Base-by-base conservation (phyloP, 2,113 vertebrate genomes). In the Oryzias melastigma region DNA sequence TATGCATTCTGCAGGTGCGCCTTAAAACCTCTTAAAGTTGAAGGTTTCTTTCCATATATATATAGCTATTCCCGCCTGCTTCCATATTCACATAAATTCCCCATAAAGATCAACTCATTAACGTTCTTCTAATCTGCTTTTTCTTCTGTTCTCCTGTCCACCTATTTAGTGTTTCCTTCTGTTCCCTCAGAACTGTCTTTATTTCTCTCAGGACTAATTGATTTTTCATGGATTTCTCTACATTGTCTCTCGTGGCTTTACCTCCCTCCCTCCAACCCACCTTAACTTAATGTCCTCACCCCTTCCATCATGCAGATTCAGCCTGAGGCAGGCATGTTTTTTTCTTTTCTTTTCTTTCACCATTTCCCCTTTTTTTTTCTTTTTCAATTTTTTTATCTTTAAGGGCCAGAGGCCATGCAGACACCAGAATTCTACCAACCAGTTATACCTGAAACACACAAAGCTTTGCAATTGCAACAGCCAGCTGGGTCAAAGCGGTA, bases 391-490 rank as follows among this genome's bases (percentile, higher is more conserved):
- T 58, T 57, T 16, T 16, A 5, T 68, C 69, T 73, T 71, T 24
- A 27, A 80, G 58, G 68, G 73, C 87, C 75, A 78, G 68, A 71
- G 79, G 77, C 75, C 68, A 77, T 57, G 64, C 53, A 29, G 12
- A 50, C 77, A 73, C 77, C 58, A 19, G 54, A 40, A 14, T 56
- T 0, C 43, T 17, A 15, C 52, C 62, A 55, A 44, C 50, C 57
- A 19, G 16, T 64, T 62, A 46, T 73, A 62, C 62, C 75, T 29
- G 50, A 41, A 55, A 63, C 15, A 59, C 22, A 20, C 52, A 45
- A 41, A 16, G 55, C 45, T 53, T 61, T 53, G 24, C 58, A 68
- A 68, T 55, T 43, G 22, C 50, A 40, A 45, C 4, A 6, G 19
- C 3, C 12, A 59, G 29, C 18, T 27, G n/a, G 17, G 71, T 72